Evolutionary conservation across 30 jellyfish, hydroid and myxozoan genomes (phyloP).

Genomic region (Pseudorhiza aurosa): DNA sequence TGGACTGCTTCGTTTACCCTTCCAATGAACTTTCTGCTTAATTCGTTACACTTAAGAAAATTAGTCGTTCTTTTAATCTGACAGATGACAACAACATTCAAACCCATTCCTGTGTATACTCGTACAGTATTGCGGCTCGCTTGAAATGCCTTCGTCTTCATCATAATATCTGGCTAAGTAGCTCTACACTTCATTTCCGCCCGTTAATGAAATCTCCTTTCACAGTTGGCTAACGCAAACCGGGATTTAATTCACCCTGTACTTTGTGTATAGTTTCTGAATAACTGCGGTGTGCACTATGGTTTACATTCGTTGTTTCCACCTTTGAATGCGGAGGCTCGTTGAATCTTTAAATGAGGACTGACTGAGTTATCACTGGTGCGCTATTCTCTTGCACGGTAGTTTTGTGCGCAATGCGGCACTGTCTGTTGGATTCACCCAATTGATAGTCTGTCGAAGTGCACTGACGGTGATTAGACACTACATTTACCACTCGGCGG

Average conservation of each 20-base stretch:
- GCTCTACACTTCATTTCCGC: slow-evolving; percentile 78
- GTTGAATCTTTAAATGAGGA: neutral
- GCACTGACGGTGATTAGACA: too few relatives aligned
- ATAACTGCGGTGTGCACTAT: slow-evolving; percentile 64
- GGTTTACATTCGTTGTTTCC: slow-evolving; percentile 33
- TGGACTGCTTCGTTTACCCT: neutral
- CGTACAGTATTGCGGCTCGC: slow-evolving; percentile 32
- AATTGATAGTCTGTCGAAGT: too few relatives aligned
- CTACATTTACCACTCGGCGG: too few relatives aligned
- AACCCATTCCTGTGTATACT: slow-evolving; percentile 13
- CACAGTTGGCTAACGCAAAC: slow-evolving; percentile 54
- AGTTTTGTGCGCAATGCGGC: neutral
- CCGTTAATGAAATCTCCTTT: slow-evolving; percentile 68
- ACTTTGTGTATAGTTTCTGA: slow-evolving; percentile 10
- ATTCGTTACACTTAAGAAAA: slow-evolving; percentile 23
- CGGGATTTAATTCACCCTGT: slow-evolving; percentile 56
- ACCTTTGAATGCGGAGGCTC: slow-evolving; percentile 20
- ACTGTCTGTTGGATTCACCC: too few relatives aligned
- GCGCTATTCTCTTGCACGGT: neutral
- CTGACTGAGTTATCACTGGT: neutral
- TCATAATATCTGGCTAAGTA: slow-evolving; percentile 46
- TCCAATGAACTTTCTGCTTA: slow-evolving; percentile 16
- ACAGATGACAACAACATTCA: slow-evolving; percentile 27
- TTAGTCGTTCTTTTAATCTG: slow-evolving; percentile 35
- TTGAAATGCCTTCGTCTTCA: slow-evolving; percentile 18